Conservation (phyloP, 2,113 vertebrate species). For the Struthio camelus region DNA sequence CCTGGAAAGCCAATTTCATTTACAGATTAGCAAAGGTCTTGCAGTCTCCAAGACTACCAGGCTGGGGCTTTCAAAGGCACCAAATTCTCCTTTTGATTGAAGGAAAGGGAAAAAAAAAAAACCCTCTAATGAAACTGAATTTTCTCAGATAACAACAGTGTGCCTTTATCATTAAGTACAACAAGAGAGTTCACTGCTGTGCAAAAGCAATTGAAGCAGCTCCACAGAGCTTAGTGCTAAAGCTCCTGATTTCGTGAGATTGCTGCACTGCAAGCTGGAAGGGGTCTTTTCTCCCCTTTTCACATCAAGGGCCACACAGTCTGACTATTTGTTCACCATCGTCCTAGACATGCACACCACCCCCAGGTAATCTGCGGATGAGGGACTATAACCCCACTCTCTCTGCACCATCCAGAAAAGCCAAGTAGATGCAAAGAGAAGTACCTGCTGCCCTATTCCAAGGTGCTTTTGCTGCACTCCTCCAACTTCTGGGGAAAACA, state of each 20-base stretch:
- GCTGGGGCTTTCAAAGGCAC: neutral
- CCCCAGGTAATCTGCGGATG: neutral
- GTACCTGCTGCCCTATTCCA: neutral
- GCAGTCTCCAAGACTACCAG: neutral
- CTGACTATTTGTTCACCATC: neutral
- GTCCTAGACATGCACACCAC: neutral
- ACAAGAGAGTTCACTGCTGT: neutral
- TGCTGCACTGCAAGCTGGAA: neutral
- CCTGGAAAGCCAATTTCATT: neutral
- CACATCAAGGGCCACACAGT: neutral
- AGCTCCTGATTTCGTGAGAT: neutral
- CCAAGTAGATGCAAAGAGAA: neutral
- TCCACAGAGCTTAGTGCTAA: neutral
- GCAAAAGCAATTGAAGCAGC: neutral
- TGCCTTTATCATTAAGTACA: neutral
- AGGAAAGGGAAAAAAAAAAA: neutral
- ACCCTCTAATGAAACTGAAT: fast-evolving
- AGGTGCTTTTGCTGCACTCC: neutral
- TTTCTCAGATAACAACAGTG: neutral
- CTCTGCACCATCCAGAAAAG: neutral
- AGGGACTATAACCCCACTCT: neutral
- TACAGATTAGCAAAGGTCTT: neutral
- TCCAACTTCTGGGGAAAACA: neutral
- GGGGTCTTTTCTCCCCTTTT: neutral
- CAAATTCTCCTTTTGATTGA: neutral